Base-by-base conservation (phyloP, 2,888 invertebrate species). In the Gymnocheta viridis region DNA sequence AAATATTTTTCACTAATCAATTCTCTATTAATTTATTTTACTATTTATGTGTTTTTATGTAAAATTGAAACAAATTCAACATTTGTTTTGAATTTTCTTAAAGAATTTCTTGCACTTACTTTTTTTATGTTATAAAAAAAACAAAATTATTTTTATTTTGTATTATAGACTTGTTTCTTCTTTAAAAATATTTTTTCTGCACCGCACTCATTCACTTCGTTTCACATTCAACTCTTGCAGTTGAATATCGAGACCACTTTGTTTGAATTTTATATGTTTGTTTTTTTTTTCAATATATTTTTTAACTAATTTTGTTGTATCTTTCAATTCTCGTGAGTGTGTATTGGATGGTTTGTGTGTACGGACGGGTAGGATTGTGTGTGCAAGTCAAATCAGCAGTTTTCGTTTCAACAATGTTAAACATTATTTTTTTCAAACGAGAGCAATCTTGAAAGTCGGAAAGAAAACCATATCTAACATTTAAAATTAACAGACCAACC, bases 191-290 rank as follows among this genome's bases (percentile, higher is more conserved):
- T 27, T 74, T 41, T 19, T 64, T 76, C 51, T 69, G 29, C 38
- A 41, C 69, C 47, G 80, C 82, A 72, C 77, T 60, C 56, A 78
- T 73, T 60, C 66, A 67, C 41, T 73, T 83, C 74, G 69, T 76
- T 76, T 51, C 51, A 73, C 77, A 77, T 76, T 73, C 84, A 84
- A 81, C 84, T 81, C 70, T 78, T 82, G 69, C 69, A 77, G 67
- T 67, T 82, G 77, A 82, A 84, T 84, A 78, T 81, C 84, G 72
- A 83, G 70, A 82, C 81, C 69, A 78, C 64, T 78, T 70, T 77
- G 54, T 82, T 78, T 83, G 41, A 77, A 77, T 62, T 77, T 41
- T 38, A 67, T 69, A 67, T n/a, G 32, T 54, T 56, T 56, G n/a
- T 66, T 78, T 67, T 73, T 51, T 41, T 38, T 35, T 2, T 35